These are phyloP conservation scores for Atractosteus spatula DNA, from an alignment of 2,113 vertebrate species.

Conservation along the genomic window DNA sequence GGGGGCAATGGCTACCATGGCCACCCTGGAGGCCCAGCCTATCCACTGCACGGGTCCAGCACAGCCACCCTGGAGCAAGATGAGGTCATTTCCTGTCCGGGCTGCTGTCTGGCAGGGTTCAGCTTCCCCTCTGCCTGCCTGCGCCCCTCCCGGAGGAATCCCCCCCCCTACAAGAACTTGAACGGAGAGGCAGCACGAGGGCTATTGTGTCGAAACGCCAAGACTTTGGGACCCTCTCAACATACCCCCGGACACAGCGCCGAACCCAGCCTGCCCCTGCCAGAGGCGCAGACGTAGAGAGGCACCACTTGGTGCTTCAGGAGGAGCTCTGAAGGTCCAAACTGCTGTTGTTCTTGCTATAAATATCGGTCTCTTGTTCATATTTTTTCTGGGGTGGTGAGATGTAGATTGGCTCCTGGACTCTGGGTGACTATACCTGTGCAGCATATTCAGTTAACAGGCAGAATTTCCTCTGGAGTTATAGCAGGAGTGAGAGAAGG, in stretches of 20 bases:
- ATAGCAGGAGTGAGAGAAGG: too few species aligned
- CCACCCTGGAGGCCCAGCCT: constrained; percentile 24
- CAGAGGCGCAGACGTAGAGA: constrained; percentile 77
- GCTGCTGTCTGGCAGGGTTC: constrained; percentile 81
- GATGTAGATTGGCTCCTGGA: too few species aligned
- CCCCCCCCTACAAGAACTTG: constrained; percentile 78
- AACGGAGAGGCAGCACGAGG: constrained; percentile 71
- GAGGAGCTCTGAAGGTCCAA: too few species aligned
- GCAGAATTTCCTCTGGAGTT: too few species aligned
- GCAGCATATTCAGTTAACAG: too few species aligned
- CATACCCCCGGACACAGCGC: constrained; percentile 15
- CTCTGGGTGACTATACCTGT: too few species aligned
- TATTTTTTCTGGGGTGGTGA: too few species aligned
- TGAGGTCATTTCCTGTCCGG: constrained; percentile 78
- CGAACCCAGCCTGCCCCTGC: constrained; percentile 78
- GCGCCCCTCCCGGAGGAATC: constrained; percentile 58
- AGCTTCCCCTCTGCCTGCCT: constrained; percentile 81
- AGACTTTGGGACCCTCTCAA: constrained; percentile 46
- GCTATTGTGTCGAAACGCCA: constrained; percentile 64
- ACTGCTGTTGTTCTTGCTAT: too few species aligned
- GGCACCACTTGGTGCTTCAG: too few species aligned
- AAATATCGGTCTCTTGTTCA: too few species aligned
- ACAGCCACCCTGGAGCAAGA: constrained; percentile 70
- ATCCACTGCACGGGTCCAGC: constrained; percentile 45
- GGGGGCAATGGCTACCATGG: constrained; percentile 46